Conservation (phyloP, 2,797 vertebrate genomes). For the Columba guinea region DNA sequence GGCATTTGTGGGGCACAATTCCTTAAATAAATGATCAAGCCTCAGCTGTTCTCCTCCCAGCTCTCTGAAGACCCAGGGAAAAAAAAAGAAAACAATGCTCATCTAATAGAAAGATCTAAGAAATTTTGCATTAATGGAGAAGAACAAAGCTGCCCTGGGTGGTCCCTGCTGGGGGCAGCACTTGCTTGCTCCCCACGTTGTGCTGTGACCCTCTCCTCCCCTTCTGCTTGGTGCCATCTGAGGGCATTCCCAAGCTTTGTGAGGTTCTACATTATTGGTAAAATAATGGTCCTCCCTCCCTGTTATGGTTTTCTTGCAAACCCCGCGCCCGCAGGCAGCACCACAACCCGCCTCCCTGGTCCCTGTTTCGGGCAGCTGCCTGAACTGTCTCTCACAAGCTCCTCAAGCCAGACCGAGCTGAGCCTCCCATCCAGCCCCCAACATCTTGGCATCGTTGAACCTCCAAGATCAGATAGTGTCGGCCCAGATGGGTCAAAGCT, state of each 20-base stretch:
- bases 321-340: not conserved
- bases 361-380: not conserved
- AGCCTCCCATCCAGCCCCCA: not conserved
- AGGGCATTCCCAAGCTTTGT: not conserved
- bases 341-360: not conserved
- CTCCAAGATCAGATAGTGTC: not conserved
- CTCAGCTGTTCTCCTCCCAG: not conserved
- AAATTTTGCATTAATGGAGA: not conserved
- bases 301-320: not conserved
- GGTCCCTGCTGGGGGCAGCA: fast-evolving
- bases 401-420: not conserved
- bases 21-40: not conserved
- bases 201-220: not conserved
- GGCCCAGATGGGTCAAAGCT: constrained; percentile 1
- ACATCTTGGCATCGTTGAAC: fast-evolving
- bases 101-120: not conserved
- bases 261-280: not conserved
- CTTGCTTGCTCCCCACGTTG: no score
- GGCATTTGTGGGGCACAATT: fast-evolving
- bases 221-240: not conserved
- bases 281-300: not conserved
- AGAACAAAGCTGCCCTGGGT: not conserved
- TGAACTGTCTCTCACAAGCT: not conserved
- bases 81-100: not conserved
- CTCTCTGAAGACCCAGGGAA: not conserved